Percentiles rank a stretch among this genome's conserved stretches.
These are phyloP conservation scores for Monopterus albus DNA, from an alignment of 2,113 vertebrate species.

Conservation along the genomic window DNA sequence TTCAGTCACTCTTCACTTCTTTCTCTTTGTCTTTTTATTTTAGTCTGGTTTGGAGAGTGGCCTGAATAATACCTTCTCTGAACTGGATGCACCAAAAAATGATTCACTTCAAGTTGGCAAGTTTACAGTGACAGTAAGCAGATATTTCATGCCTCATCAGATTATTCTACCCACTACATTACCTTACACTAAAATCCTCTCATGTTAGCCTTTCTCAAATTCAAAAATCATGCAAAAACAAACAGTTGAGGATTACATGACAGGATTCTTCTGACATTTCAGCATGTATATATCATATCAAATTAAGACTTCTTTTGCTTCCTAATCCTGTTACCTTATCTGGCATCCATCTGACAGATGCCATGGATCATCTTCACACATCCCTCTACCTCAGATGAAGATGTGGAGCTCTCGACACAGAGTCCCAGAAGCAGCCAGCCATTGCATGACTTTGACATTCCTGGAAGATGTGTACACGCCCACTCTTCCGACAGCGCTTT, in stretches of 20 bases:
- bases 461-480: constrained; percentile 48
- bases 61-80: constrained; percentile 28
- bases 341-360: constrained; percentile 78
- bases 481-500: constrained; percentile 79
- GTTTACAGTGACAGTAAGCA: constrained; percentile 82
- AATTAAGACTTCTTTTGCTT: background rate
- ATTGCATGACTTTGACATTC: constrained; percentile 52
- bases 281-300: background rate
- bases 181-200: no score
- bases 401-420: constrained; percentile 79
- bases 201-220: background rate
- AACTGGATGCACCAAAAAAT: constrained; percentile 48
- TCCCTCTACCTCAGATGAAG: constrained; percentile 89
- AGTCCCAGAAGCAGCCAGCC: constrained; percentile 68
- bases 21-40: constrained; percentile 28
- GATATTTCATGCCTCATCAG: background rate
- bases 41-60: constrained; percentile 54
- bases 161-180: no score
- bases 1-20: background rate
- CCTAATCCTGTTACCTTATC: constrained; percentile 7
- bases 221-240: background rate
- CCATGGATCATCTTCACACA: constrained; percentile 87
- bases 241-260: background rate
- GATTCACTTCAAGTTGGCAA: constrained; percentile 69
- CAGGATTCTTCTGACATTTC: background rate